Conservation (phyloP, 2,888 invertebrate species). For the Drosophila leonis region DNA sequence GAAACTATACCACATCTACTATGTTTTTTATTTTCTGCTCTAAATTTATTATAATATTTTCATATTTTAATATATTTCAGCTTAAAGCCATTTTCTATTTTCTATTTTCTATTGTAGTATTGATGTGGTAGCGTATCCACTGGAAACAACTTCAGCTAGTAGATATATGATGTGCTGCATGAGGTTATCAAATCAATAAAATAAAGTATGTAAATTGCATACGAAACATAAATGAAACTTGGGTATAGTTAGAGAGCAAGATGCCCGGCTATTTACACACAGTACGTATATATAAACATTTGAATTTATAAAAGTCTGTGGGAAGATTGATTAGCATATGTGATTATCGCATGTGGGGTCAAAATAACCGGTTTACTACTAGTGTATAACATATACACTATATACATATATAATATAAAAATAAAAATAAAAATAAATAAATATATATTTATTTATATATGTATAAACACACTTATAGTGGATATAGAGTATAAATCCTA, state of each 20-base stretch:
- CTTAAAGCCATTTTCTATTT: not conserved
- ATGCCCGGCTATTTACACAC: slow-evolving; percentile 2
- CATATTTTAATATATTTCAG: not conserved
- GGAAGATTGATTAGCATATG: not conserved
- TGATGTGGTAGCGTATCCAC: not conserved
- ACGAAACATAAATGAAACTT: slow-evolving; percentile 36
- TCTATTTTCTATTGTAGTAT: not conserved
- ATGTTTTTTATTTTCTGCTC: not conserved
- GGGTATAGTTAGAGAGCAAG: slow-evolving; percentile 17
- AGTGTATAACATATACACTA: too few relatives aligned
- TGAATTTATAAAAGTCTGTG: not conserved
- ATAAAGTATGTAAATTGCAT: slow-evolving; percentile 67
- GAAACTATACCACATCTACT: not conserved
- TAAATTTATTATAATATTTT: not conserved
- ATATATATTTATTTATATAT: too few relatives aligned
- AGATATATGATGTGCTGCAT: slow-evolving; percentile 46
- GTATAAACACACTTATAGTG: too few relatives aligned
- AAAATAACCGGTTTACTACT: not conserved
- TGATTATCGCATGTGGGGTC: not conserved
- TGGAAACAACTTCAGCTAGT: slow-evolving; percentile 6
- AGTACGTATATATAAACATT: slow-evolving; percentile 2
- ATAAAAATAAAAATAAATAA: too few relatives aligned
- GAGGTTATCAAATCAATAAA: slow-evolving; percentile 67
- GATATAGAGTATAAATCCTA: too few relatives aligned
- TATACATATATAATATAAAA: too few relatives aligned